Evolutionary conservation across 2,888 invertebrate genomes (phyloP), one percentile per base, ranked within the genome.

Genomic region (Asteroscopus sphinx): DNA sequence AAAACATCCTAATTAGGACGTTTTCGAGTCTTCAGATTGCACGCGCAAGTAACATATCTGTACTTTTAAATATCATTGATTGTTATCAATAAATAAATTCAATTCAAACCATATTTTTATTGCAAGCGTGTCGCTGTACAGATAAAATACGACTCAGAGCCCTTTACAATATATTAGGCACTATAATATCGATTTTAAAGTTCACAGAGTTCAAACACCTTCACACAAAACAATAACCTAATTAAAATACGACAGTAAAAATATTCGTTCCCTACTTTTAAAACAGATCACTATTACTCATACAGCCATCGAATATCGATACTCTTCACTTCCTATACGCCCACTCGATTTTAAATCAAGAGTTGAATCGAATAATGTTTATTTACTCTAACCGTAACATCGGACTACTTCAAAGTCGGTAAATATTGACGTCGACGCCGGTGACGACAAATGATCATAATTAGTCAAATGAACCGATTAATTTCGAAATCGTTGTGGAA

Each of bases 331-430:
- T 73, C 73, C 68, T 61, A 68, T 46, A 36, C 76, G 58, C 70
- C 76, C 73, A 76, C 76, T 60, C 51, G 52, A 56, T 68, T 75
- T 68, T 70, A 75, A 45, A 72, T 70, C 63, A 61, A 69, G 72
- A 69, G 30, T 60, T 54, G 55, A 61, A 36, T 60, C 55, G 39
- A 60, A 52, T 49, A 54, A 66, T 61, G 60, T 77, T 70, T 76
- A 70, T 76, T 76, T 70, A 76, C 73, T 52, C 60, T 72, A 62
- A 21, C 28, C 41, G 37, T 33, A 51, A 62, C 64, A 71, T 45
- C 59, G 58, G 30, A 26, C 51, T 39, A 76, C 78, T 76, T 76
- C 76, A 76, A 76, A 76, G 76, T 56, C 25, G 58, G 40, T 73
- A 51, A 76, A 76, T 78, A 78, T 76, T 73, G 68, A 66, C 61